These are phyloP conservation scores for Paracyclopina nana DNA, from an alignment of 1,140 invertebrate species.

Conservation along the genomic window DNA sequence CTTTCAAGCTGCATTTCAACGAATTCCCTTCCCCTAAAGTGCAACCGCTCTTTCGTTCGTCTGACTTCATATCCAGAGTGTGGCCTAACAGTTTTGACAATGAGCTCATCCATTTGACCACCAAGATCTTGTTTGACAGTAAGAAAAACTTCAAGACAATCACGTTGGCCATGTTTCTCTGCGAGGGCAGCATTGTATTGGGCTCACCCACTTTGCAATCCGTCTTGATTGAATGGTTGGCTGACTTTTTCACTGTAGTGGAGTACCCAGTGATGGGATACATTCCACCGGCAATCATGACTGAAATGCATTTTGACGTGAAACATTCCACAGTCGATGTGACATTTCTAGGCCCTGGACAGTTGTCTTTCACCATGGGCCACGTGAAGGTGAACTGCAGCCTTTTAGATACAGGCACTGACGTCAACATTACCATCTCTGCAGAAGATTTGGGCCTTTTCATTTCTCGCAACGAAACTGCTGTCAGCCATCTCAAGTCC, in stretches of 20 bases:
- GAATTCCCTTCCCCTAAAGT: not conserved
- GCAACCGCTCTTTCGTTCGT: not conserved
- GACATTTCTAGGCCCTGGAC: not conserved
- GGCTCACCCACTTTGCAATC: not conserved
- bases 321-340: constrained; percentile 4
- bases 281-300: constrained; percentile 9
- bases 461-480: not conserved
- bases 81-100: not conserved
- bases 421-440: constrained; percentile 3
- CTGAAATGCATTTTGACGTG: constrained; percentile 14
- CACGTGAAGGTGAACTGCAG: constrained; percentile 8
- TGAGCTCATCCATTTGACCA: not conserved
- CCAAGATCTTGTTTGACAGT: constrained; percentile 7
- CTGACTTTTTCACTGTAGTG: constrained; percentile 14
- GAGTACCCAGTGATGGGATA: constrained; percentile 13
- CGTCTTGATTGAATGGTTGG: constrained; percentile 2
- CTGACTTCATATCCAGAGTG: not conserved
- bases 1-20: constrained; percentile 3
- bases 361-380: constrained; percentile 4
- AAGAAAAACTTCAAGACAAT: constrained; percentile 9
- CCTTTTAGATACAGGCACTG: constrained; percentile 7
- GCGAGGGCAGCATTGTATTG: not conserved
- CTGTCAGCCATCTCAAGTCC: not conserved
- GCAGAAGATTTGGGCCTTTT: constrained; percentile 13
- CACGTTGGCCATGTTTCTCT: not conserved